phyloP scores from a whole-genome alignment of 1,140 invertebrate genomes.

The Micrasema longulum region DNA sequence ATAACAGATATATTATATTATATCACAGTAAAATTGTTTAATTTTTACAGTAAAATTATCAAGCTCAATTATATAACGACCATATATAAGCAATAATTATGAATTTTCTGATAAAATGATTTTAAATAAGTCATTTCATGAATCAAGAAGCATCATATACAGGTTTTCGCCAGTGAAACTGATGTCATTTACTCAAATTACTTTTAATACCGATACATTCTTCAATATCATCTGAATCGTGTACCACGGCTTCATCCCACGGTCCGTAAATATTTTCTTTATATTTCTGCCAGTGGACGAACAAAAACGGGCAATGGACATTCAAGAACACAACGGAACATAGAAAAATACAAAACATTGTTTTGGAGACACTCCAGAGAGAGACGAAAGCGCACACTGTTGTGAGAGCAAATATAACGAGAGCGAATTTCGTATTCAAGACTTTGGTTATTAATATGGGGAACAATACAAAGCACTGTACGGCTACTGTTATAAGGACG shows the following conservation, averaged over 20 bases:
- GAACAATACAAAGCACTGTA: constrained; percentile 89
- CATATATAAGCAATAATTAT: neutral
- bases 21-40: too few species aligned
- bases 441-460: constrained; percentile 80
- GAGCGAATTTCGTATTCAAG: constrained; percentile 60
- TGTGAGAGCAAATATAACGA: constrained; percentile 56
- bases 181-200: constrained; percentile 9
- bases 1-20: too few species aligned
- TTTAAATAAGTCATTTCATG: neutral
- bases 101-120: neutral
- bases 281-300: constrained; percentile 83
- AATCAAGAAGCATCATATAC: neutral
- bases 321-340: constrained; percentile 74
- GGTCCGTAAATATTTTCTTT: constrained; percentile 96
- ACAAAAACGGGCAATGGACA: constrained; percentile 82
- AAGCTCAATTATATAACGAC: neutral
- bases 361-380: constrained; percentile 70
- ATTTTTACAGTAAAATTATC: neutral
- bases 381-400: constrained; percentile 67
- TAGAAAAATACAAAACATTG: constrained; percentile 73
- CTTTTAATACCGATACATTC: constrained; percentile 54
- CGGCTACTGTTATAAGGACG: constrained; percentile 86
- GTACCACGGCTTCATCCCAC: constrained; percentile 91
- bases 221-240: constrained; percentile 69
- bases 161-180: neutral